Conservation (phyloP, 1,140 invertebrate species). For the Sitophilus oryzae region DNA sequence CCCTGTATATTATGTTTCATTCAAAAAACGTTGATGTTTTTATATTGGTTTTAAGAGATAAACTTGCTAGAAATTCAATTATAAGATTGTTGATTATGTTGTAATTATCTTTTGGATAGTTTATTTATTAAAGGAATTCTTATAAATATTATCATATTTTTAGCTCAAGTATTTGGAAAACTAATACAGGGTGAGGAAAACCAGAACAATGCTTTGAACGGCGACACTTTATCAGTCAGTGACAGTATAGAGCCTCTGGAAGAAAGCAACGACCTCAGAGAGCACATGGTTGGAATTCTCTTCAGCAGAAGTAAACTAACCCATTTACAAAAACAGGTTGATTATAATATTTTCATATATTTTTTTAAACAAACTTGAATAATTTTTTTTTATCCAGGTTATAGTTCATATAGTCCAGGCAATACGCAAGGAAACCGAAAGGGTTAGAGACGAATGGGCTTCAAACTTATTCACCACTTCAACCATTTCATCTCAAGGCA, state of each 20-base stretch:
- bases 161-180: slow-evolving; percentile 87
- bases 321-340: slow-evolving; percentile 88
- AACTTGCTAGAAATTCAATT: no score
- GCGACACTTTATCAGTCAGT: slow-evolving; percentile 43
- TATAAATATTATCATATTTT: background rate
- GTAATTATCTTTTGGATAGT: no score
- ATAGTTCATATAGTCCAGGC: slow-evolving; percentile 91
- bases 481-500: slow-evolving; percentile 31
- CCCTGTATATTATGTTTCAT: no score
- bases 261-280: slow-evolving; percentile 81
- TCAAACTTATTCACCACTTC: slow-evolving; percentile 33
- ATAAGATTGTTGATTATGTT: no score
- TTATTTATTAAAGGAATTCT: no score
- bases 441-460: slow-evolving; percentile 88
- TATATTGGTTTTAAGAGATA: no score
- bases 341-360: background rate
- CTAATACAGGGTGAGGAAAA: slow-evolving; percentile 60
- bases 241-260: slow-evolving; percentile 51
- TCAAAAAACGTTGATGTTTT: background rate
- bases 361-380: background rate
- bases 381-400: slow-evolving; percentile 51
- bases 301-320: slow-evolving; percentile 92
- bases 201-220: slow-evolving; percentile 38
- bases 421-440: slow-evolving; percentile 78
- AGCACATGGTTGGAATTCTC: slow-evolving; percentile 95